Evolutionary conservation across 2,113 vertebrate genomes (phyloP), one percentile per base, ranked within the genome.

Genomic region (Rutilus rutilus): DNA sequence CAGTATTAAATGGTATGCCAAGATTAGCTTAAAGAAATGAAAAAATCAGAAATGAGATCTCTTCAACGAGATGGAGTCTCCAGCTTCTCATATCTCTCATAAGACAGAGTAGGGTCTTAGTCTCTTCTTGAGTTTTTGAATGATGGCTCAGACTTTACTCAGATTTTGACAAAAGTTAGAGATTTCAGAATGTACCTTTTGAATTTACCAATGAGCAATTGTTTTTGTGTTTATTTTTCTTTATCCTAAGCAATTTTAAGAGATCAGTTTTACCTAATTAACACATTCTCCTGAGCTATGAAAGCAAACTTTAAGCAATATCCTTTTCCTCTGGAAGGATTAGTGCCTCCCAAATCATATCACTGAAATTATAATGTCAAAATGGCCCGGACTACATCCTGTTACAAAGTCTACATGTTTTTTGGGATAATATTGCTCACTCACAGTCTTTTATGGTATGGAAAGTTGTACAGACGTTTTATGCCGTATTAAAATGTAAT

Each of bases 41-140:
- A 77, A 76, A 77, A 77, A 77, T 33, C 17, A 12, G 27, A 54
- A 21, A 23, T 77, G 25, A 77, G 25, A 54, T 77, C 47, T 75
- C 1, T 25, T 75, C 47, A 47, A 47, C 47, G 6, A 47, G 71
- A 74, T 74, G 21, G 12, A 25, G 71, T 74, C 42, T 74, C 11
- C 23, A 74, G 42, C 12, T 47, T 47, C 69, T n/a, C 42, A 47
- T 74, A 47, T 74, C 71, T 42, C 10, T 73, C 21, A 67, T 67
- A 17, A 67, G 64, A 19, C 30, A 11, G 19, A 42, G 19, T 71
- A 21, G 4, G 67, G 14, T 3, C 33, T 0, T 42, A 71, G 33
- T 67, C 64, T 47, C n/a, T 27, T 50, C 36, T 73, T 1, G 6
- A 47, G 42, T 74, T 73, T 45, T 33, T 45, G 2, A 45, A 47